Percentiles rank a stretch among this genome's conserved stretches.
phyloP scores from a whole-genome alignment of 2,113 vertebrate genomes.

The Halcyon malimbica region DNA sequence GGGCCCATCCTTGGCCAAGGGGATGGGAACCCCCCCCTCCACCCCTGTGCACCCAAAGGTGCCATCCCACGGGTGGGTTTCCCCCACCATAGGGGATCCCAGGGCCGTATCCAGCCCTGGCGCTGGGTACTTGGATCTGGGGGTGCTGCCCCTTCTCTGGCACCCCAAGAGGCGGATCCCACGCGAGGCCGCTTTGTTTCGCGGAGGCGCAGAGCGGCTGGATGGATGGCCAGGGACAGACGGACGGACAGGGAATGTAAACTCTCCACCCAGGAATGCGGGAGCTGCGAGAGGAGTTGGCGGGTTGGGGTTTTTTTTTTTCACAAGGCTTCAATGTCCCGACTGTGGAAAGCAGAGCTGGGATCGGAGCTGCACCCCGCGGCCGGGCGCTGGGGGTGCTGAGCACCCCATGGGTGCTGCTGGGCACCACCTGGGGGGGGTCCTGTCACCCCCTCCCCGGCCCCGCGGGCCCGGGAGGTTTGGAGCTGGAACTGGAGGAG shows the following conservation, averaged over 20 bases:
- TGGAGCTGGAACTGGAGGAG: not conserved
- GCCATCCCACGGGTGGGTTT: not conserved
- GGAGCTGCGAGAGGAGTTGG: not conserved
- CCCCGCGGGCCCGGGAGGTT: not conserved
- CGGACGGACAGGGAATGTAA: conserved; percentile 20
- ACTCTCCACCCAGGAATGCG: conserved; percentile 61
- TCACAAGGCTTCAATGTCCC: not conserved
- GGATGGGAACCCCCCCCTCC: not conserved
- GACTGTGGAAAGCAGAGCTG: not conserved
- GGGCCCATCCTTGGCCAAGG: not conserved
- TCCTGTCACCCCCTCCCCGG: fast-evolving
- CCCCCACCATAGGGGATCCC: not conserved
- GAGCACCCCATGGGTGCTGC: not conserved
- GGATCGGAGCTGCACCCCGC: fast-evolving
- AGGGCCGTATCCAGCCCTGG: not conserved
- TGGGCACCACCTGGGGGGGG: not conserved
- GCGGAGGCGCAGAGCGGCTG: too few relatives aligned
- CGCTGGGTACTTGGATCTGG: not conserved
- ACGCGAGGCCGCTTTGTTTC: not conserved
- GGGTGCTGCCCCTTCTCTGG: fast-evolving
- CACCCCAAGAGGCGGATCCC: not conserved
- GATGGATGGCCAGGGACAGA: not conserved
- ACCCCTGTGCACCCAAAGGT: fast-evolving
- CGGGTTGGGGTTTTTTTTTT: not conserved
- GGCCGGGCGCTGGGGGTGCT: not conserved